Evolutionary conservation across 2,888 invertebrate species (phyloP).

Genomic region (Drosophila maculinotata): DNA sequence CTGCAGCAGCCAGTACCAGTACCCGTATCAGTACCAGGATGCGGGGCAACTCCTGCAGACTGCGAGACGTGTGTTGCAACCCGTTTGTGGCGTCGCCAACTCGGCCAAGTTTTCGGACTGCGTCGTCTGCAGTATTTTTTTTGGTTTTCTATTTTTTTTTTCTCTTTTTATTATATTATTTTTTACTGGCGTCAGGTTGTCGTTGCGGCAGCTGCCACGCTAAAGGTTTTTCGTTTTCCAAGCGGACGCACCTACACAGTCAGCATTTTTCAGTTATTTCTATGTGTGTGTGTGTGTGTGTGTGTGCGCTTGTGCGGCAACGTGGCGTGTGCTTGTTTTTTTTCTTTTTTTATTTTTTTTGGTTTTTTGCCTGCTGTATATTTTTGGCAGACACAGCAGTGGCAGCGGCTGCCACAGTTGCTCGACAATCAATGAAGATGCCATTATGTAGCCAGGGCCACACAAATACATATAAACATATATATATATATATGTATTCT

Average conservation of each 20-base stretch:
- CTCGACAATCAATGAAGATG: slow-evolving; percentile 60
- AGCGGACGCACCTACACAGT: slow-evolving; percentile 73
- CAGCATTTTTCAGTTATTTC: slow-evolving; percentile 57
- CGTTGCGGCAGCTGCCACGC: slow-evolving; percentile 63
- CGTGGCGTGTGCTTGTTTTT: slow-evolving; percentile 57
- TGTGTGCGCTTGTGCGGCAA: slow-evolving; percentile 32
- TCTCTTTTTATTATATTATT: slow-evolving; percentile 12
- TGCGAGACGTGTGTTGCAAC: slow-evolving; percentile 30
- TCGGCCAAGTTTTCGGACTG: slow-evolving; percentile 71
- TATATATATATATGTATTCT: background rate
- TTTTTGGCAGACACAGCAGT: slow-evolving; percentile 63
- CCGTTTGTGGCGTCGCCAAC: slow-evolving; percentile 62
- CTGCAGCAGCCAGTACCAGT: slow-evolving; percentile 36
- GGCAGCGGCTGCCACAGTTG: slow-evolving; percentile 36
- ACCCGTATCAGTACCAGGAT: too few relatives aligned
- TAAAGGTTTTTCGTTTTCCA: slow-evolving; percentile 56
- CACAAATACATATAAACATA: slow-evolving; percentile 12
- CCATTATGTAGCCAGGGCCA: slow-evolving; percentile 41
- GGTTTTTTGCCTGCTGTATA: slow-evolving; percentile 18
- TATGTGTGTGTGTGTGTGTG: slow-evolving; percentile 17
- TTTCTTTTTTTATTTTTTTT: slow-evolving; percentile 7
- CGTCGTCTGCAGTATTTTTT: slow-evolving; percentile 66
- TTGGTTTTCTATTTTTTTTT: slow-evolving; percentile 13
- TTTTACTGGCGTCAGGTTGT: slow-evolving; percentile 71
- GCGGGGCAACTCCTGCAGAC: background rate